Base-by-base conservation (phyloP, 1,140 invertebrate genomes). In the Colletes latitarsis region DNA sequence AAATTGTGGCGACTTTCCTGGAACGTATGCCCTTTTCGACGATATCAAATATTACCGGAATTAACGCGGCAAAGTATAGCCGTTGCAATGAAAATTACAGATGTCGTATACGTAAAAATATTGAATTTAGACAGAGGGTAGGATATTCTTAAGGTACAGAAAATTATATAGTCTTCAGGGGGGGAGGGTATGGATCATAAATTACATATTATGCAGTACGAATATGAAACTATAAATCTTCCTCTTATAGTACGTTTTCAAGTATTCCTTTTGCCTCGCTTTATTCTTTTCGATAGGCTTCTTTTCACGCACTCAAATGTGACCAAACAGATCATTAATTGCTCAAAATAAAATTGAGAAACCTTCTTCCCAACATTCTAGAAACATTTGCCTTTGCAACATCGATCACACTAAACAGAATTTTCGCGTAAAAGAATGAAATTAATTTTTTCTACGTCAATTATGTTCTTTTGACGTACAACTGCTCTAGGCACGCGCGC, bases 51-150 rank as follows among this genome's bases (percentile, higher is more conserved):
- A 53, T 64, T 41, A 10, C 4, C 2, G 15, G 15, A 66, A 64
- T 73, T 64, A 66, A 46, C 52, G 17, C 17, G 14, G 8, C 15
- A 8, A 10, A 52, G 60, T 52, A 30, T 46, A 52, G 19, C n/a
- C 0, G 19, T n/a, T 49, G 8, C 49, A 72, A 57, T 66, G 60
- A 43, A 64, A 79, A 73, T 73, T 30, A 21, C 68, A n/a, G 41
- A 43, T 52, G 10, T 10, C 4, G 63, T 68, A 68, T 76, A 60
- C 62, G 57, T 58, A n/a, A 10, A 46, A 58, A 55, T 17, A 77
- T 69, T 21, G 46, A 69, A 57, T 60, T 75, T 19, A 66, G 3
- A 12, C 0, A 0, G 30, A 15, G 15, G 74, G 4, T 3, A 10
- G 21, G 21, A 39, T 62, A 15, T n/a, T 57, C 21, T 19, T 21